Percentiles rank a stretch among this genome's conserved stretches.
These are phyloP conservation scores for Littorina saxatilis DNA, from an alignment of 1,140 invertebrate species.

Conservation along the genomic window DNA sequence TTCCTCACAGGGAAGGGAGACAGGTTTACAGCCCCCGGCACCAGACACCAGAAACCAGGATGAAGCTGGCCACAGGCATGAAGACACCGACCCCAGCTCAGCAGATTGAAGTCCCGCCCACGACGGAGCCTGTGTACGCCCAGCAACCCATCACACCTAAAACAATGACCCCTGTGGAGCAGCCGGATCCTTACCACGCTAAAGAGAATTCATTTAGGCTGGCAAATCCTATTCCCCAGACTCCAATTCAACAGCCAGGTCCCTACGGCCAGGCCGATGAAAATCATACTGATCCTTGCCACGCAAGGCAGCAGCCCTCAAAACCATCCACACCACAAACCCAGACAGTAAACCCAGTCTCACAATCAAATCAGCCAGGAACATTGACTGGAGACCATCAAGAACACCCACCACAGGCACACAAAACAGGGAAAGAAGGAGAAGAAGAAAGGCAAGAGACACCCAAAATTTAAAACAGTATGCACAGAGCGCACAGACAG, in stretches of 20 bases:
- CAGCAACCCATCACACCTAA: background rate
- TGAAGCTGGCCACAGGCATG: background rate
- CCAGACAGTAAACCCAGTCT: background rate
- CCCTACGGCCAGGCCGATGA: background rate
- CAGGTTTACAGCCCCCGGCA: slow-evolving; percentile 30
- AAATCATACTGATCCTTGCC: background rate
- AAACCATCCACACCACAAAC: slow-evolving; percentile 1
- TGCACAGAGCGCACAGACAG: slow-evolving; percentile 9
- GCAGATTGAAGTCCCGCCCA: slow-evolving; percentile 1
- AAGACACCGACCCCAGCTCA: background rate
- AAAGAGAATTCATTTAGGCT: background rate
- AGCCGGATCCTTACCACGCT: background rate
- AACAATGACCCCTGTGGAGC: too few species aligned
- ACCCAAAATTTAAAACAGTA: slow-evolving; percentile 1
- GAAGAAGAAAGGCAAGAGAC: background rate
- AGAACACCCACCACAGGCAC: background rate
- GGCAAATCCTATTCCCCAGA: too few species aligned
- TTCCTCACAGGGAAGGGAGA: background rate
- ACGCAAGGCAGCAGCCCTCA: background rate
- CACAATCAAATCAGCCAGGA: background rate
- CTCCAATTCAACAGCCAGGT: background rate
- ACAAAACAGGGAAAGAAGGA: background rate
- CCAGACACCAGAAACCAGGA: slow-evolving; percentile 20
- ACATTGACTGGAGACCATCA: background rate
- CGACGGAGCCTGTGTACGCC: slow-evolving; percentile 8